phyloP scores from a whole-genome alignment of 1,140 invertebrate genomes.

The Tetragonula clypearis region DNA sequence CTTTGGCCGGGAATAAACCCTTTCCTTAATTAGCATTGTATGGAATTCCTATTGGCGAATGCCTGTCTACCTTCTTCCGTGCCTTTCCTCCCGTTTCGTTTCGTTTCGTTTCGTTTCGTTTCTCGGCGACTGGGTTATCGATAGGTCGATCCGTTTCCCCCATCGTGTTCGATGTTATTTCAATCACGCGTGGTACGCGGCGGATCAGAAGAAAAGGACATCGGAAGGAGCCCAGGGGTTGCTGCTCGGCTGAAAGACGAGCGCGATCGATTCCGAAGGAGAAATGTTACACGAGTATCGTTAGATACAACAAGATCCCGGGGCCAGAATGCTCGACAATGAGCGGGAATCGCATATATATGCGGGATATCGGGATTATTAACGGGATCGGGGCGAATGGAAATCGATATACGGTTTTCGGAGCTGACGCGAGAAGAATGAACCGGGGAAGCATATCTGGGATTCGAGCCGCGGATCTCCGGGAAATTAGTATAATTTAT shows the following conservation, averaged over 20 bases:
- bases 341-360: slow-evolving; percentile 14
- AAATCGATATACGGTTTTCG: slow-evolving; percentile 42
- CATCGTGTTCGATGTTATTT: slow-evolving; percentile 59
- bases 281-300: background rate
- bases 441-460: background rate
- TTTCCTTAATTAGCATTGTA: slow-evolving; percentile 77
- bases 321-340: slow-evolving; percentile 7
- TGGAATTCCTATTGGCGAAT: slow-evolving; percentile 70
- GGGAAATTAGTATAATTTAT: slow-evolving; percentile 23
- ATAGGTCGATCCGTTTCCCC: slow-evolving; percentile 47
- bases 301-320: background rate
- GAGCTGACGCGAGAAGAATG: background rate
- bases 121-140: slow-evolving; percentile 34
- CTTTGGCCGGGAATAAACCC: slow-evolving; percentile 73
- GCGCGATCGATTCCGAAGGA: background rate
- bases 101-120: background rate
- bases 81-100: background rate
- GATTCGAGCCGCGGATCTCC: background rate
- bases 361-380: slow-evolving; percentile 19
- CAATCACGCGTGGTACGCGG: slow-evolving; percentile 35
- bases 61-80: slow-evolving; percentile 18
- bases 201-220: slow-evolving; percentile 35
- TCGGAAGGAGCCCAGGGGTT: background rate
- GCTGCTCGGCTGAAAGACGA: background rate
- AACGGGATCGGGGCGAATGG: background rate